These are phyloP conservation scores for Gallinago stenura DNA, from an alignment of 2,797 vertebrate species.

Conservation along the genomic window DNA sequence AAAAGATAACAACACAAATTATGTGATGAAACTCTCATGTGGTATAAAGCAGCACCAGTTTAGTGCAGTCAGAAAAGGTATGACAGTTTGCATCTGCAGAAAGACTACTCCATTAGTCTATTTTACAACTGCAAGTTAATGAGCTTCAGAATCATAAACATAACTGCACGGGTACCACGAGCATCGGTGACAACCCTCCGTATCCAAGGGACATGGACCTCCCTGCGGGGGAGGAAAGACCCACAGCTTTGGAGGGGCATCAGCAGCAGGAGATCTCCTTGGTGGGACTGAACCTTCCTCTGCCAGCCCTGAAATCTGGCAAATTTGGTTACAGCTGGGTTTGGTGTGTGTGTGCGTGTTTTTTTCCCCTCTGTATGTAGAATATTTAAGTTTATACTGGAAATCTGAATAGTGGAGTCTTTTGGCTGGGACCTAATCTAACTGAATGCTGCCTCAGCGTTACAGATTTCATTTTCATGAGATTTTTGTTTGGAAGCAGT, in stretches of 20 bases:
- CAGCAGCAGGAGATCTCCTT: background rate
- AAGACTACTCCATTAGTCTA: background rate
- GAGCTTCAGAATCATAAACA: background rate
- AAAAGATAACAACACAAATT: background rate
- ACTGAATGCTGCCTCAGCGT: background rate
- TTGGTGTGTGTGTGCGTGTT: fast-evolving
- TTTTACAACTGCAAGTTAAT: background rate
- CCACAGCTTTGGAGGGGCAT: background rate
- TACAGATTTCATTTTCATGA: background rate
- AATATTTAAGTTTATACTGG: background rate
- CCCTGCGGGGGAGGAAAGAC: background rate
- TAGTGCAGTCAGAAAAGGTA: background rate
- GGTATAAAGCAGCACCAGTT: background rate
- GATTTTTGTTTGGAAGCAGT: background rate
- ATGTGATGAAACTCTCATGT: background rate
- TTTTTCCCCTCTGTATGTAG: fast-evolving
- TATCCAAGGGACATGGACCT: background rate
- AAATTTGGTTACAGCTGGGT: background rate
- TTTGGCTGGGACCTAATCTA: background rate
- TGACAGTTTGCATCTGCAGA: background rate
- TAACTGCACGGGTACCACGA: background rate
- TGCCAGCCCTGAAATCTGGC: background rate
- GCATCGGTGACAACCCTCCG: background rate
- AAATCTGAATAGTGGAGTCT: background rate
- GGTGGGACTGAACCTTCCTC: background rate